These are phyloP conservation scores for Spodoptera frugiperda DNA, from an alignment of 1,140 invertebrate genomes.

Conservation along the genomic window DNA sequence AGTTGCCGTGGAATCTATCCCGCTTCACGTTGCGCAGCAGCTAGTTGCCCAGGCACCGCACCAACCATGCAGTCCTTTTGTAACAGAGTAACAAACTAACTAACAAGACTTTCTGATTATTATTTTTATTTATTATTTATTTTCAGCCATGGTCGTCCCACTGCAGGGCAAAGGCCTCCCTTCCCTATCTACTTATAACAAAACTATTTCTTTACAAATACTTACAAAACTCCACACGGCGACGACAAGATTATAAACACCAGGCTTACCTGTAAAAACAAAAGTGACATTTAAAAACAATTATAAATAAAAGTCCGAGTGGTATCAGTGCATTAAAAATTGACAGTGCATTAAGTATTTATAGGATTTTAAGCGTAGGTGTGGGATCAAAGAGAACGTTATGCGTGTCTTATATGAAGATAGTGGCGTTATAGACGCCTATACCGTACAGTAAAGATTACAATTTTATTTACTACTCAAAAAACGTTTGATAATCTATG, in stretches of 20 bases:
- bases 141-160: too few species aligned
- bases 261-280: conserved; percentile 49
- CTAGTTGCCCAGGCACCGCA: too few species aligned
- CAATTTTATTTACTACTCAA: conserved; percentile 84
- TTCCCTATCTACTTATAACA: too few species aligned
- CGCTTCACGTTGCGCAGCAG: too few species aligned
- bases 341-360: conserved; percentile 84
- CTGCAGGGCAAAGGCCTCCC: too few species aligned
- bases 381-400: conserved; percentile 81
- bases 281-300: conserved; percentile 59
- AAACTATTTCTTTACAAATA: neutral
- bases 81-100: too few species aligned
- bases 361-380: conserved; percentile 76
- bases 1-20: too few species aligned
- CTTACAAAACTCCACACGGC: conserved; percentile 2
- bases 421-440: conserved; percentile 81
- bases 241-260: neutral
- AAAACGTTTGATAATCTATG: conserved; percentile 84
- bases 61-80: too few species aligned
- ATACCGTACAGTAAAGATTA: conserved; percentile 79
- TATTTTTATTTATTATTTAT: too few species aligned
- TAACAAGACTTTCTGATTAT: too few species aligned
- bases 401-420: conserved; percentile 78
- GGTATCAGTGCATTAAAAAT: conserved; percentile 80
- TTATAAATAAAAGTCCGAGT: conserved; percentile 52